Percentiles rank a stretch among this genome's conserved stretches.
Conservation (phyloP, 2,888 invertebrate genomes). For the Sericinus montela region DNA sequence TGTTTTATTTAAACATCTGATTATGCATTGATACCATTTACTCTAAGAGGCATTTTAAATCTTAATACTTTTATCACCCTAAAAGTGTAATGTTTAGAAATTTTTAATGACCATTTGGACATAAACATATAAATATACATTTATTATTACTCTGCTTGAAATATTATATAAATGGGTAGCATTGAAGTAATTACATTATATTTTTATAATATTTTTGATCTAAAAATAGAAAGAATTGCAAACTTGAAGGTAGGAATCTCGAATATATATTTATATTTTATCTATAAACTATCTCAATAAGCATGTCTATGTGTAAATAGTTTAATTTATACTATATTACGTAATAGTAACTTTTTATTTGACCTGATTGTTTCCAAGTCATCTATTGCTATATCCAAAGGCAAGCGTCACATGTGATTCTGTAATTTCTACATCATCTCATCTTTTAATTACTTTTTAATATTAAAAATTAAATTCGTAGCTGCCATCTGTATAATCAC, state of each 20-base stretch:
- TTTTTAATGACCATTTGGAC: not conserved
- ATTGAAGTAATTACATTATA: not conserved
- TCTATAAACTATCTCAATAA: conserved; percentile 23
- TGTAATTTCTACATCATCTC: conserved; percentile 9
- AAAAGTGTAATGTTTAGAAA: not conserved
- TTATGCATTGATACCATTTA: conserved; percentile 5
- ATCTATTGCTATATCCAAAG: conserved; percentile 21
- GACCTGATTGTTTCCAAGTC: conserved; percentile 7
- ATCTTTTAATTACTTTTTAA: not conserved
- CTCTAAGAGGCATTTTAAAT: conserved; percentile 1
- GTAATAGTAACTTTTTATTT: conserved; percentile 34
- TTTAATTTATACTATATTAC: conserved; percentile 29
- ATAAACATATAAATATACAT: too few relatives aligned
- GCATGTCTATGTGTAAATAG: conserved; percentile 36
- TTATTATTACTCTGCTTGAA: too few relatives aligned
- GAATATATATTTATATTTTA: conserved; percentile 21
- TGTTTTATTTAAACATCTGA: not conserved
- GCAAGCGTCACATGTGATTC: conserved; percentile 18
- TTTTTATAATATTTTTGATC: conserved; percentile 14
- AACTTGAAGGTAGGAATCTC: conserved; percentile 26
- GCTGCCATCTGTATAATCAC: conserved; percentile 6
- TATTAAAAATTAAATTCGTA: not conserved
- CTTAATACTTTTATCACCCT: not conserved
- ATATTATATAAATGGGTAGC: conserved; percentile 7
- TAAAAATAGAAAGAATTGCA: conserved; percentile 23